These are phyloP conservation scores for Acleris emargana DNA, from an alignment of 2,888 invertebrate species.

Conservation along the genomic window DNA sequence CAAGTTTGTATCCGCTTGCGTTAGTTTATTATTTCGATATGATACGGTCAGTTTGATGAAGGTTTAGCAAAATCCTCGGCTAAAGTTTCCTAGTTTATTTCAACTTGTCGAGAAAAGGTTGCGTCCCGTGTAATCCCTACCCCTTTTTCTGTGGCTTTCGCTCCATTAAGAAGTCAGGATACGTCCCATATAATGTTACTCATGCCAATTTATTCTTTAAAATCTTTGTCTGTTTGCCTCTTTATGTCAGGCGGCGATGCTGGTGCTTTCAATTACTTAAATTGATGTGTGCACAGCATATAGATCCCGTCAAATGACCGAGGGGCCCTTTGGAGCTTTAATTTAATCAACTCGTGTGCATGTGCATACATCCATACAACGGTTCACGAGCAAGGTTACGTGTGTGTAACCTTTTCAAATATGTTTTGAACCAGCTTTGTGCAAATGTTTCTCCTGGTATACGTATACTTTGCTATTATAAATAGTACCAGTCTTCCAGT, in stretches of 20 bases:
- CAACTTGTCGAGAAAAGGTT: constrained; percentile 18
- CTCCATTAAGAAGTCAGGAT: constrained; percentile 27
- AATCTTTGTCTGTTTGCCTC: constrained; percentile 35
- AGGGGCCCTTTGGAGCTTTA: constrained; percentile 66
- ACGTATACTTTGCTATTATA: no score
- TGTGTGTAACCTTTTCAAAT: constrained; percentile 2
- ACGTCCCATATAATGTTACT: constrained; percentile 30
- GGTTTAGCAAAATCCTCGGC: constrained; percentile 40
- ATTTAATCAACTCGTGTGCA: constrained; percentile 66
- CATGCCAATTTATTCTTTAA: constrained; percentile 35
- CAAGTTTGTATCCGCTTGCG: constrained; percentile 47
- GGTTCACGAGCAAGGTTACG: constrained; percentile 5
- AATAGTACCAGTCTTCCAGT: constrained; percentile 1
- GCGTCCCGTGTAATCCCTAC: constrained; percentile 22
- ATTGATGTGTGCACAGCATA: constrained; percentile 77
- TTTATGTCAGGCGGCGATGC: constrained; percentile 39
- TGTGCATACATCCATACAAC: constrained; percentile 16
- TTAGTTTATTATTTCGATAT: constrained; percentile 49
- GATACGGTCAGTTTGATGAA: constrained; percentile 50
- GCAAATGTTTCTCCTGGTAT: constrained; percentile 8
- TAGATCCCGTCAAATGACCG: constrained; percentile 65
- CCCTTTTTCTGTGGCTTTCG: constrained; percentile 3
- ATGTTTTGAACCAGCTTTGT: constrained; percentile 4
- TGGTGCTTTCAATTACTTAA: constrained; percentile 69
- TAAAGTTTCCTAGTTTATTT: constrained; percentile 37